A percentile compares a stretch with the other conserved stretches of the same genome.
These are phyloP conservation scores for Geodia barretti DNA, from an alignment of 37 sponge, comb jelly and placozoan species.

Conservation along the genomic window DNA sequence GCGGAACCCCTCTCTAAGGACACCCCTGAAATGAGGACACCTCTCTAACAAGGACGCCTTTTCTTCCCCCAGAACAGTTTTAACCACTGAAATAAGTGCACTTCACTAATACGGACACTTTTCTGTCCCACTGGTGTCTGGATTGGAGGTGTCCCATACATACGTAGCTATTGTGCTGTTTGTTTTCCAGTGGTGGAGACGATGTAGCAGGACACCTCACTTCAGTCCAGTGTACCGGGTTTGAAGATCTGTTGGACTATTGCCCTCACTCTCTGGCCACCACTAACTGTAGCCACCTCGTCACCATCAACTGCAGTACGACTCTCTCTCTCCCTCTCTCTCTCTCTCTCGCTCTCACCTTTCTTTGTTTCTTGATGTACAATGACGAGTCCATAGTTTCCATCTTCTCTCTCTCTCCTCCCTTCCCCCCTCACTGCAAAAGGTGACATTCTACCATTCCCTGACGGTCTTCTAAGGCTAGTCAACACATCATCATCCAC, in stretches of 20 bases:
- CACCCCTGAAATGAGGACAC: background rate
- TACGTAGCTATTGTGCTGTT: too few relatives aligned
- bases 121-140: background rate
- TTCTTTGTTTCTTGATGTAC: background rate
- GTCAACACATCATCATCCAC: background rate
- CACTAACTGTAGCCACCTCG: background rate
- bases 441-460: background rate
- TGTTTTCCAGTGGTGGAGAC: too few relatives aligned
- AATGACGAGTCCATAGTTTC: background rate
- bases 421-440: constrained; percentile 14
- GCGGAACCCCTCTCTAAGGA: too few relatives aligned
- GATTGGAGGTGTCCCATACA: background rate
- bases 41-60: background rate
- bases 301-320: constrained; percentile 23
- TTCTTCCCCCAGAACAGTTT: too few relatives aligned
- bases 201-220: too few relatives aligned
- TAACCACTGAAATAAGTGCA: too few relatives aligned
- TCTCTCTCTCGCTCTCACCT: background rate
- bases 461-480: constrained; percentile 4
- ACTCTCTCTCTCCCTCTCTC: background rate
- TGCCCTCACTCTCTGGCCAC: constrained; percentile 4
- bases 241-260: background rate
- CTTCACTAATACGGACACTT: background rate
- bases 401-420: background rate
- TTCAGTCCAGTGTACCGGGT: constrained; percentile 24